phyloP scores from a whole-genome alignment of 2,888 invertebrate genomes.

The Leptogaster cylindrica region DNA sequence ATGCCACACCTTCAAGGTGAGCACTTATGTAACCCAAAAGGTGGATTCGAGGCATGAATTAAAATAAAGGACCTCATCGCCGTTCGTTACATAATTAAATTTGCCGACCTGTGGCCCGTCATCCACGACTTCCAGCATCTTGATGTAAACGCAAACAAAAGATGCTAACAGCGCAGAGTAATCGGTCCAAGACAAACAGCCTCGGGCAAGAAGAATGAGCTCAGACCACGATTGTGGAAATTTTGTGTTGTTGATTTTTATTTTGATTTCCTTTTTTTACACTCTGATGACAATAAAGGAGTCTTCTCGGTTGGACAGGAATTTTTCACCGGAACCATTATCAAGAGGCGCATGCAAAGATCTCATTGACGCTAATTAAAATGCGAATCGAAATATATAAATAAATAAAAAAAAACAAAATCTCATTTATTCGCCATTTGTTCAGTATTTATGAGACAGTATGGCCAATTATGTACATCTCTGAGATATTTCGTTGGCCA shows the following conservation, averaged over 20 bases:
- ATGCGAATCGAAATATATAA: slow-evolving; percentile 45
- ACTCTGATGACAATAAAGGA: slow-evolving; percentile 21
- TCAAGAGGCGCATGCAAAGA: slow-evolving; percentile 28
- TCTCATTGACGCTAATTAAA: slow-evolving; percentile 44
- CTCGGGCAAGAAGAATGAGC: not conserved
- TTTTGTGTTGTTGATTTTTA: no score
- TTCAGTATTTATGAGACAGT: slow-evolving; percentile 39
- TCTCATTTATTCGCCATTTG: slow-evolving; percentile 41
- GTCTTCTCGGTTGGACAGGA: not conserved
- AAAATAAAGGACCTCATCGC: no score
- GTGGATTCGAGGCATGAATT: no score
- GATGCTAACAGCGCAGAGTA: not conserved
- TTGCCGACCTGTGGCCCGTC: no score
- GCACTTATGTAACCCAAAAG: no score
- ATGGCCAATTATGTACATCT: slow-evolving; percentile 41
- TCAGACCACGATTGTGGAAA: not conserved
- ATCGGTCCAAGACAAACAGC: slow-evolving; percentile 18
- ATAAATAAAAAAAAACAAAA: slow-evolving; percentile 44
- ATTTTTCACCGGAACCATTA: slow-evolving; percentile 17
- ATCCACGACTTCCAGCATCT: no score
- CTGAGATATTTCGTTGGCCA: slow-evolving; percentile 23
- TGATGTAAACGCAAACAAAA: not conserved
- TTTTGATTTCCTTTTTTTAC: slow-evolving; percentile 3
- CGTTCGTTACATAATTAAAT: no score
- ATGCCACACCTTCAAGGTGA: no score